phyloP scores from a whole-genome alignment of 2,113 vertebrate species.

The Epinephelus lanceolatus region DNA sequence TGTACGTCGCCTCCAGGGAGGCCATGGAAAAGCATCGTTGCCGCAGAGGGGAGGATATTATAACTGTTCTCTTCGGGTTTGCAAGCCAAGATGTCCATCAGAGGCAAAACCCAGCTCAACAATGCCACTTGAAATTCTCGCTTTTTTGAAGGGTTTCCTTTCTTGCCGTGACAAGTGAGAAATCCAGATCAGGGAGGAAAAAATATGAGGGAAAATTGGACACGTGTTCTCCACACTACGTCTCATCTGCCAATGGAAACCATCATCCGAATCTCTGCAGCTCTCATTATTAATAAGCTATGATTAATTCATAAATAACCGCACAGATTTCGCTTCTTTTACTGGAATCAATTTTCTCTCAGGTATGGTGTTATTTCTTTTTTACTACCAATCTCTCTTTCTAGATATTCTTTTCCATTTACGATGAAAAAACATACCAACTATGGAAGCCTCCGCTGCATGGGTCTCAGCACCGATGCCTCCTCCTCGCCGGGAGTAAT shows the following conservation, averaged over 20 bases:
- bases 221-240: slow-evolving; percentile 81
- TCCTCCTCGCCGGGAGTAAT: slow-evolving; percentile 66
- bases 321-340: slow-evolving; percentile 28
- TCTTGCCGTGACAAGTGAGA: slow-evolving; percentile 76
- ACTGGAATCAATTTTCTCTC: slow-evolving; percentile 12
- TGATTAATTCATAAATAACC: slow-evolving; percentile 67
- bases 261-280: slow-evolving; percentile 71
- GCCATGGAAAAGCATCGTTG: slow-evolving; percentile 98
- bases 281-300: slow-evolving; percentile 73
- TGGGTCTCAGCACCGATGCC: slow-evolving; percentile 60
- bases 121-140: slow-evolving; percentile 68
- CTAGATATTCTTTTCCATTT: slow-evolving; percentile 44
- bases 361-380: slow-evolving; percentile 4
- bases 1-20: slow-evolving; percentile 97
- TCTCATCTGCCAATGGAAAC: slow-evolving; percentile 81
- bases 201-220: slow-evolving; percentile 75
- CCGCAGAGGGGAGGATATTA: slow-evolving; percentile 84
- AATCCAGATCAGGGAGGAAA: slow-evolving; percentile 76
- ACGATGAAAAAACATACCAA: slow-evolving; percentile 74
- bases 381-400: not conserved
- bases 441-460: slow-evolving; percentile 63
- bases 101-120: slow-evolving; percentile 83
- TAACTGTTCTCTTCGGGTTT: slow-evolving; percentile 87
- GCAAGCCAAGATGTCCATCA: slow-evolving; percentile 91
- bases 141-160: slow-evolving; percentile 60